Evolutionary conservation across 2,888 invertebrate genomes (phyloP), one percentile per base, ranked within the genome.

Genomic region (Caenorhabditis virilis): DNA sequence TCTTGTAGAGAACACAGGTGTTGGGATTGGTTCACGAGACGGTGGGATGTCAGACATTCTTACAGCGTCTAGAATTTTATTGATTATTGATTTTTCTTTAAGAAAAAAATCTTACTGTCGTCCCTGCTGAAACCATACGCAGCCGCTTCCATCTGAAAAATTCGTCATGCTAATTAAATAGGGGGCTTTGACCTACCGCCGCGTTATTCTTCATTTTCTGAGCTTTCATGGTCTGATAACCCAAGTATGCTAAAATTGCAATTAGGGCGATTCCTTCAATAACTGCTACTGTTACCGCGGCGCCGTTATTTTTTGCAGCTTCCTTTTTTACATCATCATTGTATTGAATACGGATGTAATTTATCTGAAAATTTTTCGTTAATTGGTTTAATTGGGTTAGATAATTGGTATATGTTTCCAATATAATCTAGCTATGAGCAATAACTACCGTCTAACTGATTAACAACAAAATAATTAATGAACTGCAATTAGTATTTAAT

Each of bases 41-140:
- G 63, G 53, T 33, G 63, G 63, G 36, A 63, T 57, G 23, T 63
- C 63, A 47, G 38, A 54, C 63, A 63, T 57, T 25, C 63, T 38
- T 25, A 63, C 57, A 1, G 53, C 42, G 26, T 63, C 63, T 35
- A 7, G 22, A 35, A 47, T 20, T 30, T 33, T 42, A 20, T 23
- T 42, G 9, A 42, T 3, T 26, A 41, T 20, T 22, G 22, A 41
- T 41, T 22, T 16, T 41, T 15, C 16, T 2, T 7, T 15, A 16
- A 4, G 16, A 42, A 42, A 42, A 42, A 42, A 22, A 42, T 22
- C 23, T 42, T 22, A 23, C 22, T 42, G 42, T 42, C 30, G 13
- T 9, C 18, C 9, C 38, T 11, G n/a, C 38, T 30, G 30, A 45
- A 27, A 9, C 23, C 42, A 23, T 42, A 23, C n/a, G n/a, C n/a